A percentile compares a stretch with the other conserved stretches of the same genome.
These are phyloP conservation scores for Mobula hypostoma DNA, from an alignment of 2,113 vertebrate species.

Conservation along the genomic window DNA sequence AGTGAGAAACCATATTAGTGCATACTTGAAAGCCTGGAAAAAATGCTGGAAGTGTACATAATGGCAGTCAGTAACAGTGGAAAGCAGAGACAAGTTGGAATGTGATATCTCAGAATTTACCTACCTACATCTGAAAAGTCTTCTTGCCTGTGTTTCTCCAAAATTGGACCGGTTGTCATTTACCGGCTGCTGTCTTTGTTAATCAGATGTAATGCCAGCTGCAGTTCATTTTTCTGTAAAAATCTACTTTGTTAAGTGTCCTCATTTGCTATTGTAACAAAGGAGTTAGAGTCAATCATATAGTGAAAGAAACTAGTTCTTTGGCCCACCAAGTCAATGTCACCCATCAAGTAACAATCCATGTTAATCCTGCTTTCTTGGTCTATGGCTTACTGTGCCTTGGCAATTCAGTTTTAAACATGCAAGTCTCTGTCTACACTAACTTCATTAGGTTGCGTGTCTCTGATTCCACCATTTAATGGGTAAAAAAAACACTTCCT, in stretches of 20 bases:
- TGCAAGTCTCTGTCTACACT: no score
- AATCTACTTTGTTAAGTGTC: neutral
- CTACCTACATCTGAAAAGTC: neutral
- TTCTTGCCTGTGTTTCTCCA: neutral
- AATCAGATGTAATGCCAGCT: neutral
- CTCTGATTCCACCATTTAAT: no score
- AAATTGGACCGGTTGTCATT: no score
- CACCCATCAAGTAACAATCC: no score
- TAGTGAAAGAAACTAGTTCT: no score
- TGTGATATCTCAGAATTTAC: neutral
- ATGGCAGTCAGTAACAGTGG: neutral
- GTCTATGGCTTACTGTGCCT: no score
- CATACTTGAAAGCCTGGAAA: neutral
- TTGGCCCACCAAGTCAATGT: no score
- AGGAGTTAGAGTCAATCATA: neutral
- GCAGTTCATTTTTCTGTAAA: neutral
- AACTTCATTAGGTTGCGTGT: no score
- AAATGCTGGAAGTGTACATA: neutral
- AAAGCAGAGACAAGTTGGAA: neutral
- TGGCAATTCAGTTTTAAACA: no score
- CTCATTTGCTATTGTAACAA: neutral
- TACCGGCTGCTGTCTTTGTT: neutral
- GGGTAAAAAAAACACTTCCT: no score
- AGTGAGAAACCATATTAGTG: neutral
- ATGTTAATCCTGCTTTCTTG: no score